Base-by-base conservation (phyloP, 2,113 vertebrate species). In the Smithornis capensis region DNA sequence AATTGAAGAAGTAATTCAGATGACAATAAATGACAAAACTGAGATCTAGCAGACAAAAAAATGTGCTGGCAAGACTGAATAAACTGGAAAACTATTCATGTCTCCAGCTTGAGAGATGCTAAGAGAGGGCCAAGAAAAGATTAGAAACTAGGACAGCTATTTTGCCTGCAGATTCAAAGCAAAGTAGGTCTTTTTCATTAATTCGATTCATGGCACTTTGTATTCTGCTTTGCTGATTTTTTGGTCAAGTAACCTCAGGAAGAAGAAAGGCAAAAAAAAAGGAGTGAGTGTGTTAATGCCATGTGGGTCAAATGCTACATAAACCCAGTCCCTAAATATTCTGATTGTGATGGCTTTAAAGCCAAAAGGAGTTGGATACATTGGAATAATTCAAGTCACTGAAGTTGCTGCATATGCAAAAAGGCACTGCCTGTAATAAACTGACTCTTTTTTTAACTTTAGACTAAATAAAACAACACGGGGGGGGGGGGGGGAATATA, bases 101-200 rank as follows among this genome's bases (percentile, higher is more conserved):
- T 63, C 86, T 73, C 44, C 49, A 77, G 53, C 57, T 13, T 85
- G 55, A 47, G n/a, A 94, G 44, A n/a, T 23, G 31, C 19, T 90
- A 82, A 64, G 23, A 79, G 27, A 76, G 8, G 22, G 35, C 42
- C 25, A 37, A 77, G 21, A 83, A 84, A 76, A 87, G 4, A 29
- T 5, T 8, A 73, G 53, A 49, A 95, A 75, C 4, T 52, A 53
- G 87, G 50, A 47, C 56, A 68, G 22, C 44, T 91, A 27, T 85
- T 96, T 90, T 88, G 56, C 71, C 44, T 78, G 50, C 38, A 62
- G 70, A 69, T 73, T 87, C 62, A 85, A 84, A 79, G 50, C 59
- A 68, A 87, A 60, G 40, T 53, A 76, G 73, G 76, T 75, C 59
- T 91, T 57, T 74, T 81, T 79, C 53, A 47, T 40, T 31, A 88